phyloP scores from a whole-genome alignment of 2,888 invertebrate genomes.

The Rhingia campestris region DNA sequence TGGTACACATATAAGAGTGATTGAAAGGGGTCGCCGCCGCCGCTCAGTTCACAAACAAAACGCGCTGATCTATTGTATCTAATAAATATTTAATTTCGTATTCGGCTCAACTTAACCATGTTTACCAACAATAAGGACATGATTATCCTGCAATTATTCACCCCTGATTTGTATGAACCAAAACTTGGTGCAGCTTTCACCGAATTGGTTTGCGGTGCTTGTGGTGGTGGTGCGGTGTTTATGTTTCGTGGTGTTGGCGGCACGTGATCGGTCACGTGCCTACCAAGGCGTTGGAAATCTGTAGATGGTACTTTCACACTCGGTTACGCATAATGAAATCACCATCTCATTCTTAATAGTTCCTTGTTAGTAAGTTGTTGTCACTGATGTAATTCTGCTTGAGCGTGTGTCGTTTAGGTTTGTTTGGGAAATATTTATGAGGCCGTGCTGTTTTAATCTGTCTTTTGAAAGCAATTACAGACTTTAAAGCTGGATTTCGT shows the following conservation, averaged over 20 bases:
- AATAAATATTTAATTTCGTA: slow-evolving; percentile 73
- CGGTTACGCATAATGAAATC: slow-evolving; percentile 78
- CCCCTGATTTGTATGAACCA: slow-evolving; percentile 39
- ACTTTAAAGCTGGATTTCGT: slow-evolving; percentile 33
- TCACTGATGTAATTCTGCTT: slow-evolving; percentile 61
- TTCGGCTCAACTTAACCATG: slow-evolving; percentile 67
- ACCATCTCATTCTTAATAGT: slow-evolving; percentile 80
- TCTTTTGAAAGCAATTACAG: slow-evolving; percentile 53
- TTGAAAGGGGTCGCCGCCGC: slow-evolving; percentile 54
- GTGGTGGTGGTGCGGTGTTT: slow-evolving; percentile 48
- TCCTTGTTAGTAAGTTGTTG: slow-evolving; percentile 78
- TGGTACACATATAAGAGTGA: slow-evolving; percentile 23
- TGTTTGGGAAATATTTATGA: slow-evolving; percentile 55
- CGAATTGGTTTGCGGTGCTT: slow-evolving; percentile 45
- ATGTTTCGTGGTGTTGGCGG: slow-evolving; percentile 59
- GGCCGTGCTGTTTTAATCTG: slow-evolving; percentile 44
- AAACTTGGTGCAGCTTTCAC: slow-evolving; percentile 51
- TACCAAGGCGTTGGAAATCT: slow-evolving; percentile 74
- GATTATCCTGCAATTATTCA: slow-evolving; percentile 73
- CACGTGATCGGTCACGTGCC: slow-evolving; percentile 81
- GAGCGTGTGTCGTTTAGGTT: slow-evolving; percentile 28
- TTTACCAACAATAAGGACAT: slow-evolving; percentile 72
- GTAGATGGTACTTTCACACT: slow-evolving; percentile 74
- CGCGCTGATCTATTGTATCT: slow-evolving; percentile 56
- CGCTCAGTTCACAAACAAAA: slow-evolving; percentile 7